Percentiles rank a stretch among this genome's conserved stretches.
phyloP scores from a whole-genome alignment of 2,113 vertebrate genomes.

The Pavo muticus region DNA sequence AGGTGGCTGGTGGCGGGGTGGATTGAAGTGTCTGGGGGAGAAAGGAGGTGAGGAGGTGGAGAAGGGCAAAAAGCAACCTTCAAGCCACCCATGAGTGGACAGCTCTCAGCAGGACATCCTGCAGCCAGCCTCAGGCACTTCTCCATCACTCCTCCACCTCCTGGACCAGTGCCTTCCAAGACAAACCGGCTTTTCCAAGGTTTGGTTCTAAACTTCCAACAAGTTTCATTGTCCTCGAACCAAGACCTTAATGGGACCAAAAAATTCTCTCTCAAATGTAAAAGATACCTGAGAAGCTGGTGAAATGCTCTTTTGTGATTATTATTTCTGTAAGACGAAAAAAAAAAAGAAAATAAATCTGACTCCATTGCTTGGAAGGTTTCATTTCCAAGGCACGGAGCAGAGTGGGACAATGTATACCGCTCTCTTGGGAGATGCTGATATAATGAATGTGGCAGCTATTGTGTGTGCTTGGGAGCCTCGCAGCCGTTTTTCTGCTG shows the following conservation, averaged over 20 bases:
- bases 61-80: background rate
- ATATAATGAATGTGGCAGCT: slow-evolving; percentile 55
- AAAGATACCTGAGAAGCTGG: background rate
- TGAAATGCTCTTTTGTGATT: background rate
- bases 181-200: background rate
- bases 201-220: background rate
- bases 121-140: background rate
- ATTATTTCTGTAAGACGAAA: no score
- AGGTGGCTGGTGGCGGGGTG: background rate
- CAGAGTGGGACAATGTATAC: background rate
- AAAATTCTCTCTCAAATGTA: background rate
- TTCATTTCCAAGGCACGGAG: background rate
- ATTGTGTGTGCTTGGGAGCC: slow-evolving; percentile 64
- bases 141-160: background rate
- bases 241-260: background rate
- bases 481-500: slow-evolving; percentile 51
- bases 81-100: background rate
- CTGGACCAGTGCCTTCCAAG: background rate
- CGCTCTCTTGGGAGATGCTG: slow-evolving; percentile 12
- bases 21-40: background rate
- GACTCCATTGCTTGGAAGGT: background rate
- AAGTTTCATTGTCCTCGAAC: background rate
- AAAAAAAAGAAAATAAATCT: background rate
- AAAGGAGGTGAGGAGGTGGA: background rate
- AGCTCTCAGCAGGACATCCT: background rate